Percentiles rank a stretch among this genome's conserved stretches.
These are phyloP conservation scores for Trichogramma pretiosum DNA, from an alignment of 1,140 invertebrate species.

Conservation along the genomic window DNA sequence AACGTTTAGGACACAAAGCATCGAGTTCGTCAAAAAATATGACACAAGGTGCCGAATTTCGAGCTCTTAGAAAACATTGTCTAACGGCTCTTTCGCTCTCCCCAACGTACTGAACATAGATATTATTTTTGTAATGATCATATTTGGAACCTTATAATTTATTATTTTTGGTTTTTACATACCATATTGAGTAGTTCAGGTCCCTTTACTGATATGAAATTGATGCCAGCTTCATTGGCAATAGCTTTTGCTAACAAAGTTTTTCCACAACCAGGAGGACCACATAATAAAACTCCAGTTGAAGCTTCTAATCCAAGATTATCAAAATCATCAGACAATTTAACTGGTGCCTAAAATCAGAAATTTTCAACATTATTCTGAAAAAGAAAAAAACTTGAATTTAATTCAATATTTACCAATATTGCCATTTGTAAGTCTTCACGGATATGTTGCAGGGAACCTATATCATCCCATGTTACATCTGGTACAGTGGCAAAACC, in stretches of 20 bases:
- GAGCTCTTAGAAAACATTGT: conserved; percentile 86
- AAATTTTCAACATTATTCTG: conserved; percentile 15
- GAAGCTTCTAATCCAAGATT: conserved; percentile 68
- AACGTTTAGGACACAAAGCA: conserved; percentile 85
- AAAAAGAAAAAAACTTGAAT: conserved; percentile 15
- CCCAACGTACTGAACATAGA: conserved; percentile 79
- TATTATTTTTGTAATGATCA: neutral
- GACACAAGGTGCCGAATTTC: conserved; percentile 93
- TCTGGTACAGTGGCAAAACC: conserved; percentile 96
- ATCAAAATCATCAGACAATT: conserved; percentile 70
- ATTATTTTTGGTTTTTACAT: conserved; percentile 15
- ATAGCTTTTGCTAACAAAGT: conserved; percentile 88
- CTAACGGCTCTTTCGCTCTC: conserved; percentile 96
- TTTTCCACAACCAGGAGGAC: conserved; percentile 92
- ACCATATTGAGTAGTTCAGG: conserved; percentile 95
- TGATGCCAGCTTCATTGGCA: conserved; percentile 92
- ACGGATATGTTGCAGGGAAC: conserved; percentile 79
- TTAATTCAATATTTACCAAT: conserved; percentile 50
- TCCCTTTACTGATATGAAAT: conserved; percentile 95
- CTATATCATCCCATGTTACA: conserved; percentile 95
- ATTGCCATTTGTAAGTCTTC: conserved; percentile 86
- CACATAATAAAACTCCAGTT: conserved; percentile 83
- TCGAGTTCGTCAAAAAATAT: conserved; percentile 99
- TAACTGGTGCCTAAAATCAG: conserved; percentile 72
- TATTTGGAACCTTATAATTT: neutral